A percentile compares a stretch with the other conserved stretches of the same genome.
phyloP scores from a whole-genome alignment of 2,113 vertebrate species.

The Leptobrachium leishanense region DNA sequence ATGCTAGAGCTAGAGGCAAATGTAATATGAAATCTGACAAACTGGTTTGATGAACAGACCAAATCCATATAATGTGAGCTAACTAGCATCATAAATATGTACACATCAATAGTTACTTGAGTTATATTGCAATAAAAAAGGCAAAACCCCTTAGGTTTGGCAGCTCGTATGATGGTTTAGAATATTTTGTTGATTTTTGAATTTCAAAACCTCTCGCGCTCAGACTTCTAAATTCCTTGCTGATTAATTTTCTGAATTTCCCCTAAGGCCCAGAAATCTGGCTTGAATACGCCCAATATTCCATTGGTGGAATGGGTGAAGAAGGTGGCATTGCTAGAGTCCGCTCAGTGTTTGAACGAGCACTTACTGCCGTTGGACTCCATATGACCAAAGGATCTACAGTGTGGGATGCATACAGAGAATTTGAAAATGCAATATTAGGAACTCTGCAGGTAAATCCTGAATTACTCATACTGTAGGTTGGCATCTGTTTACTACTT shows the following conservation, averaged over 20 bases:
- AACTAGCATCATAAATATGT: no score
- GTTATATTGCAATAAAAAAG: no score
- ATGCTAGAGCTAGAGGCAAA: no score
- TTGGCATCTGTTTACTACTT: neutral
- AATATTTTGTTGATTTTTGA: no score
- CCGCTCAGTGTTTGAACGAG: constrained; percentile 86
- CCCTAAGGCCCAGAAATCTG: constrained; percentile 90
- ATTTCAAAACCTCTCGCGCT: no score
- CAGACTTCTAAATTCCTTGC: no score
- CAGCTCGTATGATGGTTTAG: no score
- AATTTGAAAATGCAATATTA: constrained; percentile 92
- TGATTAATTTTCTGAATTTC: neutral
- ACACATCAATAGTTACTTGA: no score
- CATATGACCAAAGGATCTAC: constrained; percentile 89
- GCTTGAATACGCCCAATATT: constrained; percentile 96
- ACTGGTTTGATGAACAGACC: no score
- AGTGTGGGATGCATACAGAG: constrained; percentile 92
- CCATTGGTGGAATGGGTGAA: constrained; percentile 90
- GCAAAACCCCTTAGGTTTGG: no score
- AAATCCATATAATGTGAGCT: no score
- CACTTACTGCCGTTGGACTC: constrained; percentile 84
- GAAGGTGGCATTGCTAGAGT: constrained; percentile 88
- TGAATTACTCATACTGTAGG: neutral
- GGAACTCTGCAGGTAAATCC: constrained; percentile 86
- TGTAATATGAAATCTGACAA: no score